Conservation (phyloP, 2,113 vertebrate species). For the Diphyllodes magnificus region DNA sequence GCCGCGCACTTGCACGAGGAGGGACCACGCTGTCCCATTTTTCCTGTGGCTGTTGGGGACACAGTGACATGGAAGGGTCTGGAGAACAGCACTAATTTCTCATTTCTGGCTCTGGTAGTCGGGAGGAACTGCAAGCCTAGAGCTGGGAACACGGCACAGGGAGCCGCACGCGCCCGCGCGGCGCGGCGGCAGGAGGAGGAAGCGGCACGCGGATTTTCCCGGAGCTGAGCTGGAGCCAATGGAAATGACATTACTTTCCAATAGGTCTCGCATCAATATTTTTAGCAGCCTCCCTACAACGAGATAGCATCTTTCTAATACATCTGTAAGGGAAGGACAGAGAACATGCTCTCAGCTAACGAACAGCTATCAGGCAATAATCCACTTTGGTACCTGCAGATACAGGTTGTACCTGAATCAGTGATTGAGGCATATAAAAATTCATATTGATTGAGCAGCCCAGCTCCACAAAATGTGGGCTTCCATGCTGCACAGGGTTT, state of each 20-base stretch:
- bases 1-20: accelerated
- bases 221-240: constrained; percentile 41
- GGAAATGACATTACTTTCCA: constrained; percentile 16
- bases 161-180: background rate
- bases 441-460: background rate
- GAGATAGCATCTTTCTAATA: constrained; percentile 38
- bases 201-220: background rate
- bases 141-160: accelerated
- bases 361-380: background rate
- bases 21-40: background rate
- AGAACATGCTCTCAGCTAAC: background rate
- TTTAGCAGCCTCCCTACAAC: constrained; percentile 1
- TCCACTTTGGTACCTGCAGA: constrained; percentile 35
- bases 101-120: background rate
- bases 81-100: background rate
- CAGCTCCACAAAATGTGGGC: background rate
- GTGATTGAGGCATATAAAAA: background rate
- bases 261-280: constrained; percentile 44
- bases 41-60: background rate
- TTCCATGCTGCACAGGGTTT: constrained; percentile 6
- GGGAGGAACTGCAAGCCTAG: background rate
- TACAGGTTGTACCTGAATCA: constrained; percentile 8
- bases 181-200: background rate
- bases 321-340: constrained; percentile 16
- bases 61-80: background rate